These are phyloP conservation scores for Alouatta caraya DNA, from an alignment of 2,797 vertebrate species.

Conservation along the genomic window DNA sequence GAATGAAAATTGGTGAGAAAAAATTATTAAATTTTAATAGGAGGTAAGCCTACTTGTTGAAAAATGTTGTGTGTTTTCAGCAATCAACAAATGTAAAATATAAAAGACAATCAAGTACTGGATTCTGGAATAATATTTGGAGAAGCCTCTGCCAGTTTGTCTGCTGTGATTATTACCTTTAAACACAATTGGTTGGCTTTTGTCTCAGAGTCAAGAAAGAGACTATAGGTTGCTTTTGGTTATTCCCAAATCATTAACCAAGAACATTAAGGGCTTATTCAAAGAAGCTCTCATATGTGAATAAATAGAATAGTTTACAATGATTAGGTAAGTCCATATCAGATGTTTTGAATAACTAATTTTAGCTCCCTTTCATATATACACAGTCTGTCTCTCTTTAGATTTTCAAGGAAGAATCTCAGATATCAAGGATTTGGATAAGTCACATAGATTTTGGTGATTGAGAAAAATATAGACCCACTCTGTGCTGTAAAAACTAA, in stretches of 20 bases:
- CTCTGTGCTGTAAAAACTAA: not conserved
- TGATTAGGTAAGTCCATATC: not conserved
- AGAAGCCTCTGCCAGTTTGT: not conserved
- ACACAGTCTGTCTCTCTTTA: not conserved
- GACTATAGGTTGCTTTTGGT: not conserved
- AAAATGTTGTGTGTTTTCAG: not conserved
- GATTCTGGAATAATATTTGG: not conserved
- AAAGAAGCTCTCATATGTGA: not conserved
- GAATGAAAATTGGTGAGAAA: not conserved
- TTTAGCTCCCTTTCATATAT: not conserved
- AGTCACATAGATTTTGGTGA: not conserved
- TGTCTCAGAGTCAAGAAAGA: not conserved
- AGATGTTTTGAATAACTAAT: not conserved
- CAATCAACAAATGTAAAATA: not conserved
- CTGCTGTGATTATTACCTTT: not conserved
- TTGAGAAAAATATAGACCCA: not conserved
- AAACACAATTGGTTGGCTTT: not conserved
- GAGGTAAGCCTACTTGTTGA: not conserved
- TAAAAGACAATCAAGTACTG: not conserved
- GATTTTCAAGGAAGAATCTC: not conserved
- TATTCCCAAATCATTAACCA: not conserved
- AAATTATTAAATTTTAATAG: not conserved
- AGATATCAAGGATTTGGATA: not conserved
- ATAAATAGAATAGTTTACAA: not conserved
- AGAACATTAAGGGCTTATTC: not conserved